phyloP scores from a whole-genome alignment of 1,140 invertebrate species.

The Branchinecta lynchi region DNA sequence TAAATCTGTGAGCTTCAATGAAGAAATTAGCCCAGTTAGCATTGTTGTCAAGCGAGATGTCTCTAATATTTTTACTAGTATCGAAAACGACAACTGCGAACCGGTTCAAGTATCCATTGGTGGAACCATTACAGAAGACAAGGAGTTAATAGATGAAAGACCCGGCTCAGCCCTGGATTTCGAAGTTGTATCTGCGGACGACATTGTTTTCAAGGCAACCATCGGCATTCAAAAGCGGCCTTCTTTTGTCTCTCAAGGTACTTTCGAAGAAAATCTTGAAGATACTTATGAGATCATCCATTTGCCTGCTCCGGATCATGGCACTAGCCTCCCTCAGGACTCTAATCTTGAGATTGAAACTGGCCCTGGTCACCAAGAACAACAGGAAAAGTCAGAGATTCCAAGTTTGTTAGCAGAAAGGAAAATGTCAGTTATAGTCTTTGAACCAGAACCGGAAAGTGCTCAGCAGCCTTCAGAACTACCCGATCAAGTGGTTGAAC shows the following conservation, averaged over 20 bases:
- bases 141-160: neutral
- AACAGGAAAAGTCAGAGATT: no score
- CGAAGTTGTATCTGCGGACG: neutral
- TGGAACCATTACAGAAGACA: neutral
- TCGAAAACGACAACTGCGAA: neutral
- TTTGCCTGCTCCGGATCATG: no score
- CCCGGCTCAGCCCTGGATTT: neutral
- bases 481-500: no score
- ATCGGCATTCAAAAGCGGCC: neutral
- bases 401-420: no score
- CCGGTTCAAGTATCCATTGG: neutral
- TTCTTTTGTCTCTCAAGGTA: neutral
- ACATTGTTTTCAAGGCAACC: neutral
- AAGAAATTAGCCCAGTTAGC: conserved; percentile 14
- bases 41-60: neutral
- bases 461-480: no score
- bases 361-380: no score
- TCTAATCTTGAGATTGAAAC: no score
- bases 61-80: neutral
- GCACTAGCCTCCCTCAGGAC: no score
- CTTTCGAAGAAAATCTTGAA: conserved; percentile 1
- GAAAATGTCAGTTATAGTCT: no score
- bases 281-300: neutral
- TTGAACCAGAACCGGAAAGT: no score
- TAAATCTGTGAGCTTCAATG: conserved; percentile 19